Evolutionary conservation across 2,113 vertebrate genomes (phyloP), one percentile per base, ranked within the genome.

Genomic region (Lepisosteus oculatus): DNA sequence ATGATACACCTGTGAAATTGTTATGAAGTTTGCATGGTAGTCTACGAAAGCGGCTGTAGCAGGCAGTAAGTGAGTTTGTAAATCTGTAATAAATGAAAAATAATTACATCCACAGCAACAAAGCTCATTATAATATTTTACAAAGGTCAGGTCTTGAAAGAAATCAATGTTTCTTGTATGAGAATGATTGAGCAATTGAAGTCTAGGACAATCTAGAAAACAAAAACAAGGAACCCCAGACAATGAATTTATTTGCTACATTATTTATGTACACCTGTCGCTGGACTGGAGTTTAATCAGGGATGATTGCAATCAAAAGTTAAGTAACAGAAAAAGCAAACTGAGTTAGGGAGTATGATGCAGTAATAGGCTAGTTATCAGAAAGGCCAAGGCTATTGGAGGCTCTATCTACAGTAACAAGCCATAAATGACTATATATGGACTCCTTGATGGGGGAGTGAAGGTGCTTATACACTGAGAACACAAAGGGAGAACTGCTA

Each of bases 331-430:
- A 84, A 72, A 75, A 85, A 78, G 76, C 76, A 77, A 76, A 85
- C 81, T 75, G 70, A 81, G 82, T 85, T 81, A 83, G 79, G 79
- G 72, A 80, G 79, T 67, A 82, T 70, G 79, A 85, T 80, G 76
- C 79, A 71, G 79, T 88, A 88, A 89, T 89, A 88, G 84, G 80
- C 74, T 82, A 81, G 76, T 82, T 84, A 88, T 86, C 84, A 81
- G 80, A 82, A 63, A 78, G 82, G 80, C 83, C 80, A 79, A 79
- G 74, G 83, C 81, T 85, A 84, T 81, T 83, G 78, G 79, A 84
- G 74, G 78, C 77, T 78, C 77, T 80, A 65, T 70, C 9, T 5
- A 51, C 47, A 51, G 47, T 51, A 88, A 85, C 83, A 71, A 83
- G 76, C 74, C 70, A 67, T 55, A 84, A 86, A 82, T 75, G 81